phyloP scores from a whole-genome alignment of 2,113 vertebrate species.

The Rhabdornis inornatus region DNA sequence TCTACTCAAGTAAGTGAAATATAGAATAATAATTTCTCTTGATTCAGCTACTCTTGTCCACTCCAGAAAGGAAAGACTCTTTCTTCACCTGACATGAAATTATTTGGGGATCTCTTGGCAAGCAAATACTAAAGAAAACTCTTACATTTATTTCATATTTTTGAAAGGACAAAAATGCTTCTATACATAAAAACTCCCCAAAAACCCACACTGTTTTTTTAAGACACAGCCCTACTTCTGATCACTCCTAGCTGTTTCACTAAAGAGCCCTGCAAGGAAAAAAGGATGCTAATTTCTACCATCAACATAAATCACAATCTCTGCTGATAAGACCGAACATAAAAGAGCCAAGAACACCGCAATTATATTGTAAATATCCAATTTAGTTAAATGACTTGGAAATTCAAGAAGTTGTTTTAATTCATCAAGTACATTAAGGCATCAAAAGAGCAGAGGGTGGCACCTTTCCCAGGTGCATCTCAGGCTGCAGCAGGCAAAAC shows the following conservation, averaged over 20 bases:
- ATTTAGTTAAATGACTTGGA: neutral
- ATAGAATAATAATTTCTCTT: neutral
- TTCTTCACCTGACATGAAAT: neutral
- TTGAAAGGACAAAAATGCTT: neutral
- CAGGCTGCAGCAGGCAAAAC: neutral
- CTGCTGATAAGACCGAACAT: neutral
- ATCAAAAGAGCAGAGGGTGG: neutral
- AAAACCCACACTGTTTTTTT: neutral
- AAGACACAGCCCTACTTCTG: neutral
- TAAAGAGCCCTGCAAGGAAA: neutral
- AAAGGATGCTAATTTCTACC: neutral
- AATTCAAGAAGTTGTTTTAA: neutral
- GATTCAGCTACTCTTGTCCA: neutral
- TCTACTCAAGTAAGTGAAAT: neutral
- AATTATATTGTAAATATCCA: neutral
- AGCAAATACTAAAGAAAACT: neutral
- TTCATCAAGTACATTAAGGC: neutral
- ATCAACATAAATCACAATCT: neutral
- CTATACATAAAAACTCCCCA: neutral
- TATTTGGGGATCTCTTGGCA: neutral
- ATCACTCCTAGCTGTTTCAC: neutral
- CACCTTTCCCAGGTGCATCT: neutral
- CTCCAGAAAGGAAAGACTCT: neutral
- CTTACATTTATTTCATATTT: neutral
- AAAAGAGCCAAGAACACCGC: neutral